Evolutionary conservation across 2,797 vertebrate genomes (phyloP).

Genomic region (Furcifer pardalis): DNA sequence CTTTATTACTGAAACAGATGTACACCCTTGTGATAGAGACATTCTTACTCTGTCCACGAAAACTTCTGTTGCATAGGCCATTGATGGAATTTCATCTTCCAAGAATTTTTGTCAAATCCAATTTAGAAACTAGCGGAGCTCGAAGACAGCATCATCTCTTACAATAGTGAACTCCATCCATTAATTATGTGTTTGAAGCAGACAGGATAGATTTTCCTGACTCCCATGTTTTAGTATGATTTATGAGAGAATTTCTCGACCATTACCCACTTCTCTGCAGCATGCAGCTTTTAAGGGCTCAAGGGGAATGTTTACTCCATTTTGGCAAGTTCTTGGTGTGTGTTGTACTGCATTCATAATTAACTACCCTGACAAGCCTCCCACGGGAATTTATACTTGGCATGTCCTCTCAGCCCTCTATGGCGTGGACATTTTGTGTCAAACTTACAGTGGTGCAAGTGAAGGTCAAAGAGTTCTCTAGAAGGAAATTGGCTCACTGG

Average conservation of each 20-base stretch:
- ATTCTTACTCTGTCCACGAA: not conserved
- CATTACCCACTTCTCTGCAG: not conserved
- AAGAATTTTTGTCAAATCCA: not conserved
- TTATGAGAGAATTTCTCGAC: not conserved
- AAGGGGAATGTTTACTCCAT: no score
- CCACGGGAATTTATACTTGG: not conserved
- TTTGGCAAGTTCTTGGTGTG: not conserved
- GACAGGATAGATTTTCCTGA: not conserved
- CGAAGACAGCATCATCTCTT: not conserved
- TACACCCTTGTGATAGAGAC: not conserved
- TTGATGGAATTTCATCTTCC: not conserved
- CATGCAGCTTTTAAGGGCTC: no score
- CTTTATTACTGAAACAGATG: not conserved
- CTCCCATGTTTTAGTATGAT: not conserved
- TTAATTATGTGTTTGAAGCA: not conserved
- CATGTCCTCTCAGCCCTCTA: not conserved
- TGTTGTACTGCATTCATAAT: not conserved
- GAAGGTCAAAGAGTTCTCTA: not conserved
- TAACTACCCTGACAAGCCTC: not conserved
- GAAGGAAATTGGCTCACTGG: not conserved
- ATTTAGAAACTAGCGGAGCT: not conserved
- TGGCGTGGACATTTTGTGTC: not conserved
- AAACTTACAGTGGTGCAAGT: not conserved
- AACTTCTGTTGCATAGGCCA: not conserved
- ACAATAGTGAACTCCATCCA: not conserved